Base-by-base conservation (phyloP, 2,797 vertebrate genomes). In the Lepus townsendii region DNA sequence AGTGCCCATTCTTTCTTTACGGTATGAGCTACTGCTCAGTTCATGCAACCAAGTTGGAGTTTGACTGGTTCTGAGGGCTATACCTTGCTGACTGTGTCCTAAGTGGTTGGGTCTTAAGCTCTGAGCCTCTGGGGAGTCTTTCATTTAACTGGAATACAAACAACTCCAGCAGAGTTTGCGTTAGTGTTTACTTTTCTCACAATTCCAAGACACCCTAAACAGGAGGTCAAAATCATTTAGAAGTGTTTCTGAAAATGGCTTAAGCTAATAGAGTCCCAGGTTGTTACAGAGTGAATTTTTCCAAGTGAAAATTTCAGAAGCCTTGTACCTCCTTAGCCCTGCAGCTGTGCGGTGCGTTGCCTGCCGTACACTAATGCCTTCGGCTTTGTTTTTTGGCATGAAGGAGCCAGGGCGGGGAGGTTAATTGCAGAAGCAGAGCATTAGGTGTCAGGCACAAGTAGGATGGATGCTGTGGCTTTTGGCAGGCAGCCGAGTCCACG, bases 371-470 rank as follows among this genome's bases (percentile, higher is more conserved):
- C 42, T 95, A 89, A 88, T 96, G 78, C 75, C 86, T 95, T 93
- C 87, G 85, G 90, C 90, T 50, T 88, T 93, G 42, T 91, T 94
- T 92, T 89, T 95, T 88, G 69, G 78, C 66, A 88, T 26, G 26
- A 68, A 85, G 57, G 27, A 85, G 66, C 62, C 16, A 3, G 63
- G 50, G 42, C 63, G 88, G 60, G 2, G 42, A 96, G 93, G 90
- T 96, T 97, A 97, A 98, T 97, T 96, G 97, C 93, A 65, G 65
- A 94, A 92, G 83, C 3, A 1, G 32, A 78, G 13, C 68, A 82
- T 90, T 63, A 93, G 90, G 16, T 68, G 60, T 8, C 19, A 79
- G 88, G 65, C 26, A 2, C 82, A 94, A 90, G 47, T 12, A 12
- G 30, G 60, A 54, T 19, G 19, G 90, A 50, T 65, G 47, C 83